phyloP scores from a whole-genome alignment of 2,797 vertebrate genomes.

The Oreortyx pictus region DNA sequence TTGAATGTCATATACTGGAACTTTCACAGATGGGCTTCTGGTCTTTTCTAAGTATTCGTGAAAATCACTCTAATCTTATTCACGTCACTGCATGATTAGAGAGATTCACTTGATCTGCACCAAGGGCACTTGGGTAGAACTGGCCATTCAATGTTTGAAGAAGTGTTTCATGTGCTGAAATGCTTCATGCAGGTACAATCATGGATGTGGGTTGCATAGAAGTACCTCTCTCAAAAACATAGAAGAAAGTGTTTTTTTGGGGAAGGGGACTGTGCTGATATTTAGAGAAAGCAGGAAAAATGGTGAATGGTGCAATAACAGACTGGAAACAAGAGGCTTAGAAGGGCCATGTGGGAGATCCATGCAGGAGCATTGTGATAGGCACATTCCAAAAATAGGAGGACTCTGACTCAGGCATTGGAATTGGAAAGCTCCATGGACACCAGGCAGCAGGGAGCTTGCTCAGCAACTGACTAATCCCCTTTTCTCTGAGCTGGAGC shows the following conservation, averaged over 20 bases:
- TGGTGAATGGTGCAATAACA: neutral
- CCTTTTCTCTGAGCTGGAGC: neutral
- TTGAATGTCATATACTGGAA: neutral
- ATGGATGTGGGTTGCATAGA: accelerated
- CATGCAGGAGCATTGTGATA: neutral
- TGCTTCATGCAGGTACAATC: neutral
- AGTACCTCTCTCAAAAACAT: neutral
- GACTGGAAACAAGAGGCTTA: neutral
- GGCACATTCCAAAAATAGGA: neutral
- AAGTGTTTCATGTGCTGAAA: neutral
- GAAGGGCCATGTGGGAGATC: neutral
- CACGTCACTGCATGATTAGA: neutral
- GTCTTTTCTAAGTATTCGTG: neutral
- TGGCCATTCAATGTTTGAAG: neutral
- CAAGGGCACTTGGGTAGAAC: neutral
- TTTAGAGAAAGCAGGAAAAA: neutral
- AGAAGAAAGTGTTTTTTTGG: accelerated
- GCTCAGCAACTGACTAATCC: conserved; percentile 2
- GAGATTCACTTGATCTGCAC: neutral
- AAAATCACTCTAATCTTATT: neutral
- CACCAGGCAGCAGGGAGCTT: neutral
- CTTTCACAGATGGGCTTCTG: neutral
- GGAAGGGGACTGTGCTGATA: neutral
- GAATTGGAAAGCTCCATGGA: conserved; percentile 14
- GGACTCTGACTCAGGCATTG: neutral